These are phyloP conservation scores for Tetranychus piercei DNA, from an alignment of 2,888 invertebrate species.

Conservation along the genomic window DNA sequence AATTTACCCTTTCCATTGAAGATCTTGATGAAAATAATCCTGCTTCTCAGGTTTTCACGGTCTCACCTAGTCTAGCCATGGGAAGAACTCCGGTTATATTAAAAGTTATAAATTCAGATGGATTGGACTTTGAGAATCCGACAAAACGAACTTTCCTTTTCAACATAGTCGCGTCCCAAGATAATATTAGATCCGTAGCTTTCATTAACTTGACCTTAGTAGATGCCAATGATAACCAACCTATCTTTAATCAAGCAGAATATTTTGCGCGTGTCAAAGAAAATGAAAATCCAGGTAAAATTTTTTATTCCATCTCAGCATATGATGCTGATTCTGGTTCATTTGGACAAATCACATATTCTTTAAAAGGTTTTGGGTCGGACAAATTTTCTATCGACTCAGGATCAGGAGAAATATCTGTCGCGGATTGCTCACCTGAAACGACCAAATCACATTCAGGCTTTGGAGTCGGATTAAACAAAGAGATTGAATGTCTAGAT, in stretches of 20 bases:
- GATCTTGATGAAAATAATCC: constrained; percentile 44
- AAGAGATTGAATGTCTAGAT: constrained; percentile 39
- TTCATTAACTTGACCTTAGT: constrained; percentile 24
- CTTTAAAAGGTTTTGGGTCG: constrained; percentile 56
- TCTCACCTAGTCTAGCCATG: constrained; percentile 48
- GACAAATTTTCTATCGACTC: constrained; percentile 53
- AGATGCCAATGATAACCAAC: constrained; percentile 37
- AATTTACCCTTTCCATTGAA: constrained; percentile 44
- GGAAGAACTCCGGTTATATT: constrained; percentile 56
- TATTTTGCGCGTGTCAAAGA: constrained; percentile 32
- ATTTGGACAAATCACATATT: constrained; percentile 52
- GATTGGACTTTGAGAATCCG: constrained; percentile 51
- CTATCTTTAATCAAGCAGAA: constrained; percentile 29
- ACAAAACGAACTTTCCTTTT: constrained; percentile 45
- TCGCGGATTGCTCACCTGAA: constrained; percentile 34
- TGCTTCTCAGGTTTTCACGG: constrained; percentile 39
- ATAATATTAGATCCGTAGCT: constrained; percentile 8
- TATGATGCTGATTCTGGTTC: constrained; percentile 52
- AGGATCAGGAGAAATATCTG: constrained; percentile 46
- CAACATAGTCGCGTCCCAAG: constrained; percentile 36
- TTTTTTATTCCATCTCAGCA: constrained; percentile 46
- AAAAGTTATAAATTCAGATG: constrained; percentile 46
- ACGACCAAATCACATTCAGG: neutral
- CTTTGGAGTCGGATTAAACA: neutral
- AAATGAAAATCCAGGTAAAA: constrained; percentile 44